phyloP scores from a whole-genome alignment of 1,140 invertebrate species.

The Chymomyza costata region DNA sequence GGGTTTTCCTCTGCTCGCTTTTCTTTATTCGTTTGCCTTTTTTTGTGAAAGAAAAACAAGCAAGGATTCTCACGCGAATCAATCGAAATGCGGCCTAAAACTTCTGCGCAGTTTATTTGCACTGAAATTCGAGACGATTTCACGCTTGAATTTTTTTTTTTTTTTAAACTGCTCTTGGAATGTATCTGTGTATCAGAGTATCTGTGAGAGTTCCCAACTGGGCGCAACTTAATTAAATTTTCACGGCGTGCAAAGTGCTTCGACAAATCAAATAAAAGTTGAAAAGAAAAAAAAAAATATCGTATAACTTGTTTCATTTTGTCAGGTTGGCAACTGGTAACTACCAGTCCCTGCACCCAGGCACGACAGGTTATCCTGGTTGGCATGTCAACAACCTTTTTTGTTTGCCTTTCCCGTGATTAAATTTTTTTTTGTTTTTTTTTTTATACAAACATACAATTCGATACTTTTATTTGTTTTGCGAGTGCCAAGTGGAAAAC shows the following conservation, averaged over 20 bases:
- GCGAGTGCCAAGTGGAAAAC: conserved; percentile 47
- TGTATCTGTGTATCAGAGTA: conserved; percentile 24
- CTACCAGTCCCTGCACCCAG: neutral
- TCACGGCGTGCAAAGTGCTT: conserved; percentile 59
- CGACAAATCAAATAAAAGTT: conserved; percentile 56
- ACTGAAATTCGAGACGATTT: conserved; percentile 64
- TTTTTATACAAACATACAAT: conserved; percentile 18
- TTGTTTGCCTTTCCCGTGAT: conserved; percentile 64
- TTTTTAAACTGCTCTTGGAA: conserved; percentile 6
- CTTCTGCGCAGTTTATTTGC: conserved; percentile 57
- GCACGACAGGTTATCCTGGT: conserved; percentile 38
- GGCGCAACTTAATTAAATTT: conserved; percentile 69
- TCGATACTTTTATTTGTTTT: conserved; percentile 68
- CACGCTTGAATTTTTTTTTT: conserved; percentile 42
- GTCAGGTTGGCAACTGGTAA: conserved; percentile 3
- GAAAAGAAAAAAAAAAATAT: conserved; percentile 52
- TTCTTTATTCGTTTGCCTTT: conserved; percentile 35
- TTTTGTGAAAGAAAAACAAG: conserved; percentile 56
- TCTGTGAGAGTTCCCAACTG: conserved; percentile 23
- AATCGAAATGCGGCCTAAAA: conserved; percentile 47
- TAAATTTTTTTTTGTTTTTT: conserved; percentile 41
- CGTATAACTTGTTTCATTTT: conserved; percentile 68
- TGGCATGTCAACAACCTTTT: conserved; percentile 53
- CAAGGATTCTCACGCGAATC: conserved; percentile 64
- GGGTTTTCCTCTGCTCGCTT: neutral